These are phyloP conservation scores for Desmophyllum pertusum DNA, from an alignment of 92 coral and sea anemone species.

Conservation along the genomic window DNA sequence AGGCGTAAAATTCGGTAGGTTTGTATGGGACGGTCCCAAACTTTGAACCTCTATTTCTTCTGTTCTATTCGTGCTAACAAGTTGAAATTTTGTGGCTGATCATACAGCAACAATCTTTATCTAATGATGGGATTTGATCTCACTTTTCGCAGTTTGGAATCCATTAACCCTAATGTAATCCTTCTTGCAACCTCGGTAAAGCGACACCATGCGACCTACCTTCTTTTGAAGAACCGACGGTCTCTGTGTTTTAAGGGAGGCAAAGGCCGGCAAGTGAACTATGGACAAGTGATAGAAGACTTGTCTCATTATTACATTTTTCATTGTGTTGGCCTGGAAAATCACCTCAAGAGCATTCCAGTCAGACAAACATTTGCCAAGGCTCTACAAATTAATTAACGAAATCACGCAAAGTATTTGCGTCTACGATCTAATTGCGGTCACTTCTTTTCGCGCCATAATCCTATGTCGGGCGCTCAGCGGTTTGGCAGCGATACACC, in stretches of 20 bases:
- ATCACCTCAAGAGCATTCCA: background rate
- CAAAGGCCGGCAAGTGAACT: background rate
- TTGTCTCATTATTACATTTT: background rate
- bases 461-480: background rate
- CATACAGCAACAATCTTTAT: too few species aligned
- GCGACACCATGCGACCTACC: background rate
- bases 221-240: background rate
- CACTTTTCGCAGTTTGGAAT: background rate
- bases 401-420: conserved; percentile 1
- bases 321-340: background rate
- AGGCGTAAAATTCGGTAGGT: too few species aligned
- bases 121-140: too few species aligned
- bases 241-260: background rate
- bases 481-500: background rate
- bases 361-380: background rate
- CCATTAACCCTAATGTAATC: background rate
- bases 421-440: background rate
- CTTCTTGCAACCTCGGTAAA: background rate
- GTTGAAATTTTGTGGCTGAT: too few species aligned
- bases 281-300: background rate
- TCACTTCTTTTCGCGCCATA: conserved; percentile 22
- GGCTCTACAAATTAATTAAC: background rate
- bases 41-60: too few species aligned
- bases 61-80: too few species aligned
- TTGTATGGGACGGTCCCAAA: too few species aligned